Base-by-base conservation (phyloP, 1,140 invertebrate genomes). In the Drosophila quadrilineata region DNA sequence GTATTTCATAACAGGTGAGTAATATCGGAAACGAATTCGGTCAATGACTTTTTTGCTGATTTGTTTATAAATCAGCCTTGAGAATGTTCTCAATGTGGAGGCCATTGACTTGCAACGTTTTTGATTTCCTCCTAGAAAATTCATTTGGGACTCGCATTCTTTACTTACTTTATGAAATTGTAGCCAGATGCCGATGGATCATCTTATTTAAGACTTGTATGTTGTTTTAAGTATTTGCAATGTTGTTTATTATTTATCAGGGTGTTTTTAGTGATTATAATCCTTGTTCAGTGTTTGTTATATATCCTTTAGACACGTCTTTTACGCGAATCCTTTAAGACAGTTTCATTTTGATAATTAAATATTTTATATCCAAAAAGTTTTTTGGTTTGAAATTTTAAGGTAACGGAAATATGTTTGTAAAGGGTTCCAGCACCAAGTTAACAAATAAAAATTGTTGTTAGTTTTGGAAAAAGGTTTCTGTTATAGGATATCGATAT, bases 11-110 rank as follows among this genome's bases (percentile, higher is more conserved):
- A 82, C 77, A 82, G 79, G 79, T 82, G 77, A 82, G 73, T 82
- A 82, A 82, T 82, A 84, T 82, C 77, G 79, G 79, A 84, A 82
- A 84, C 77, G 79, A 82, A 57, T 85, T 84, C 77, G 77, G 77
- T 82, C 77, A 84, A 74, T 85, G 77, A 82, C 77, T 82, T 65
- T n/a, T 74, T 85, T 58, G 43, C 76, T 82, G 76, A 84, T 82
- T 82, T 82, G 77, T 82, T 82, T 82, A 85, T 85, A 85, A 77
- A 58, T 67, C 56, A 76, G 74, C 54, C 62, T 59, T 84, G 77
- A 59, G 77, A 82, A 84, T 77, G 68, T 77, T 82, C 65, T 73
- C 74, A 64, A 77, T 75, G 60, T 40, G 70, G n/a, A 43, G 77
- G 77, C 79, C 77, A 38, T 73, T 82, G 77, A 82, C 77, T 85